Evolutionary conservation across 2,797 vertebrate genomes (phyloP).

Genomic region (Apogon talboti): DNA sequence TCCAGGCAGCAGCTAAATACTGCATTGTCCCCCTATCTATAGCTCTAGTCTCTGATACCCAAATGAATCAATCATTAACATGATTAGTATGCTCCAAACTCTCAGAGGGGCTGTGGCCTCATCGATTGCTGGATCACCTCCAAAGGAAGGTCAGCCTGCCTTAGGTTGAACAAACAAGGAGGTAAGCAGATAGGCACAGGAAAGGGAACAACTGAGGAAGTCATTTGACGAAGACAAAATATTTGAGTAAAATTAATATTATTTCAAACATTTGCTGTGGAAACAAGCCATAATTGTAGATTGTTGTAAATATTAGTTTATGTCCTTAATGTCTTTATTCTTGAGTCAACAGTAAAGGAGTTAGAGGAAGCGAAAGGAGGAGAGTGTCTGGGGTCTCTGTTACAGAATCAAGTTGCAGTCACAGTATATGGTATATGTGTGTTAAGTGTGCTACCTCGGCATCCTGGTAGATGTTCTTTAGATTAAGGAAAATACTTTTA

Average conservation of each 20-base stretch:
- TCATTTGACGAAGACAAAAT: slow-evolving; percentile 11
- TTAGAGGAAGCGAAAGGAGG: neutral
- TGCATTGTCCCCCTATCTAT: slow-evolving; percentile 50
- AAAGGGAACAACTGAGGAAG: neutral
- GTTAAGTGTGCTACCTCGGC: neutral
- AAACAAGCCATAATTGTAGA: neutral
- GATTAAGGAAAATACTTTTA: neutral
- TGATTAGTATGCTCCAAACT: slow-evolving; percentile 75
- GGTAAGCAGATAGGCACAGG: slow-evolving; percentile 31
- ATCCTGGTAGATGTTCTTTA: neutral
- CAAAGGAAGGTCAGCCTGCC: slow-evolving; percentile 66
- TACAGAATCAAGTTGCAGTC: neutral
- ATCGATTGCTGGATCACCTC: slow-evolving; percentile 74
- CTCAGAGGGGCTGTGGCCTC: slow-evolving; percentile 60
- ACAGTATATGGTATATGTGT: neutral
- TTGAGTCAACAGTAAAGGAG: neutral
- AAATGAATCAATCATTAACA: slow-evolving; percentile 75
- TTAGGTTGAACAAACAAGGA: slow-evolving; percentile 32
- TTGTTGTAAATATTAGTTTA: neutral
- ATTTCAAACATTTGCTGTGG: neutral
- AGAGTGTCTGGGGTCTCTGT: neutral
- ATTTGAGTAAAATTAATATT: slow-evolving; percentile 14
- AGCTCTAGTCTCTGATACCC: slow-evolving; percentile 60
- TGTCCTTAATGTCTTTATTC: neutral
- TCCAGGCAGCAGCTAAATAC: slow-evolving; percentile 44